Percentiles rank a stretch among this genome's conserved stretches.
phyloP scores from a whole-genome alignment of 2,888 invertebrate species.

The Herminia tarsipennalis region DNA sequence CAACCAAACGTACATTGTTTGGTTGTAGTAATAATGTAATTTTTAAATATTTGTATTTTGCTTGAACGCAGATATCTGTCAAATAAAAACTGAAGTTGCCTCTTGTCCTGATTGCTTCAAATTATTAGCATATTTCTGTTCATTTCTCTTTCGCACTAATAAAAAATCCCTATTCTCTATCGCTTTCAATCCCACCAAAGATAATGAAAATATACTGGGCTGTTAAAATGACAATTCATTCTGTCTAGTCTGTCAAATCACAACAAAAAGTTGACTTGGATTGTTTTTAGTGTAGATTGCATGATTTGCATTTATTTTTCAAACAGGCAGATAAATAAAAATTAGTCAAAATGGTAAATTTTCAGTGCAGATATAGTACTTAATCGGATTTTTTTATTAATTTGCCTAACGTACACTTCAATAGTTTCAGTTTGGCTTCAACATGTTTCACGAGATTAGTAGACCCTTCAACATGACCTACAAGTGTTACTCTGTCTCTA shows the following conservation, averaged over 20 bases:
- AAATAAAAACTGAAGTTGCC: too few species aligned
- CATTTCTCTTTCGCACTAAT: too few species aligned
- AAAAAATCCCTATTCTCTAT: too few species aligned
- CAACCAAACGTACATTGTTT: too few species aligned
- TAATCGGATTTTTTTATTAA: constrained; percentile 23
- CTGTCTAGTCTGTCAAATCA: constrained; percentile 37
- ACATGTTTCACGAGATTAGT: constrained; percentile 94
- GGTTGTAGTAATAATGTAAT: too few species aligned
- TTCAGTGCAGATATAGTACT: constrained; percentile 8
- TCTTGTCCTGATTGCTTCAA: too few species aligned
- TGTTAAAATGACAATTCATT: background rate
- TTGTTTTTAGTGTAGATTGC: constrained; percentile 49
- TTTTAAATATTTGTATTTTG: too few species aligned
- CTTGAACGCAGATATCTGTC: too few species aligned
- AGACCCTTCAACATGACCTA: constrained; percentile 94
- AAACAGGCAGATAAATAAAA: constrained; percentile 32
- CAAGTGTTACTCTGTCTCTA: constrained; percentile 96
- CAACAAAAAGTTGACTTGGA: constrained; percentile 36
- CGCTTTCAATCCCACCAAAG: too few species aligned
- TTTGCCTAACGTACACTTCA: constrained; percentile 57
- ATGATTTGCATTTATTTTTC: constrained; percentile 66
- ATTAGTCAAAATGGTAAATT: constrained; percentile 57
- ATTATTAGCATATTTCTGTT: too few species aligned
- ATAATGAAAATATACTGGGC: background rate
- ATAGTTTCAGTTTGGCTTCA: constrained; percentile 94